Base-by-base conservation (phyloP, 1,140 invertebrate genomes). In the Sycobia sp. region DNA sequence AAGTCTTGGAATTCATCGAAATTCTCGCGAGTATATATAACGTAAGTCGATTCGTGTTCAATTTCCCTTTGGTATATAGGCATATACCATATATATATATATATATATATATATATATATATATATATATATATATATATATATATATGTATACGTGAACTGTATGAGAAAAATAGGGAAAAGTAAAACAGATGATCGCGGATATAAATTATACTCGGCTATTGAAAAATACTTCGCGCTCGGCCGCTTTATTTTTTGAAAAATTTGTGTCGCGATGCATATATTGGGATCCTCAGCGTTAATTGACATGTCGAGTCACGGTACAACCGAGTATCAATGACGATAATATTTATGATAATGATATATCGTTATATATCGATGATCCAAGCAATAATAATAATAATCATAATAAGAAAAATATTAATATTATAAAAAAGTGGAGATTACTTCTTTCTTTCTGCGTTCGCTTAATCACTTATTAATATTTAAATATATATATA, bases 291-390 rank as follows among this genome's bases (percentile, higher is more conserved):
- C 51, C 44, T 63, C 46, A 57, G 53, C 55, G 22, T 50, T 65
- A 65, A 65, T 58, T 65, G 55, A 65, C 55, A 53, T 54, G 54
- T 65, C 55, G 39, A 58, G 49, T 65, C 39, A 32, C 18, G 25
- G n/a, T 16, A 41, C 22, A 9, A 56, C 32, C 25, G 18, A 53
- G 27, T n/a, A 25, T 14, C 32, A 25, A 59, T 62, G 32, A 27
- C 49, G 29, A 57, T 20, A 44, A 51, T 34, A 56, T 51, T 43
- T 18, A 43, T 43, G 39, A 47, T 47, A 41, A 36, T 7, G 29
- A 32, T 11, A 32, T 32, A 32, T 7, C 4, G 11, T 25, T 23
- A 51, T 32, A n/a, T n/a, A n/a, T n/a, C n/a, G n/a, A n/a, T n/a
- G n/a, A n/a, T n/a, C n/a, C n/a, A n/a, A n/a, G n/a, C n/a, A 7